These are phyloP conservation scores for Limnephilus rhombicus DNA, from an alignment of 2,888 invertebrate species.

Conservation along the genomic window DNA sequence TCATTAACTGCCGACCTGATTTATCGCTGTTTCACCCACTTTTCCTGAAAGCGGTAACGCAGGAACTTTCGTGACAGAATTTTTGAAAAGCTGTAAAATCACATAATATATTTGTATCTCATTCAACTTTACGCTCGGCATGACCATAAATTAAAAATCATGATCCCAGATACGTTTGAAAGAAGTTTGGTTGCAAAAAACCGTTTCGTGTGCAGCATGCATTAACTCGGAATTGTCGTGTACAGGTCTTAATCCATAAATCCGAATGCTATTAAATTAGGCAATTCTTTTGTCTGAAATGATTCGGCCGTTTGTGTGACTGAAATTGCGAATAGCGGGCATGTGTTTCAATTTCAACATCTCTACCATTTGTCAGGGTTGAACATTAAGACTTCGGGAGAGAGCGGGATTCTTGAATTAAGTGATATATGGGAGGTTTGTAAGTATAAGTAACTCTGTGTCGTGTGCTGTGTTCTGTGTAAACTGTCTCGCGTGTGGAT, in stretches of 20 bases:
- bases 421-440: conserved; percentile 39
- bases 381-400: conserved; percentile 36
- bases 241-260: conserved; percentile 23
- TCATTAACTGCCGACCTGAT: conserved; percentile 25
- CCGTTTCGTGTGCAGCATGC: background rate
- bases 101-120: background rate
- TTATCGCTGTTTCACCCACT: background rate
- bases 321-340: background rate
- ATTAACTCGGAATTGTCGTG: conserved; percentile 4
- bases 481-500: conserved; percentile 36
- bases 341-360: conserved; percentile 46
- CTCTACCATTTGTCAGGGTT: conserved; percentile 39
- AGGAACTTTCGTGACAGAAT: background rate
- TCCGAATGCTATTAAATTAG: conserved; percentile 18
- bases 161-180: conserved; percentile 7
- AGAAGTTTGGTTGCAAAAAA: background rate
- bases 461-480: conserved; percentile 12
- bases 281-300: conserved; percentile 12
- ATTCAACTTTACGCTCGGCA: conserved; percentile 3
- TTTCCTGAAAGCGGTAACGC: background rate
- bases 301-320: conserved; percentile 12
- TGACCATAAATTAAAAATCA: background rate
- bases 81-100: background rate
- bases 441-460: background rate
- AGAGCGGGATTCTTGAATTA: conserved; percentile 34